Evolutionary conservation across 2,797 vertebrate genomes (phyloP).

Genomic region (Cygnus olor): DNA sequence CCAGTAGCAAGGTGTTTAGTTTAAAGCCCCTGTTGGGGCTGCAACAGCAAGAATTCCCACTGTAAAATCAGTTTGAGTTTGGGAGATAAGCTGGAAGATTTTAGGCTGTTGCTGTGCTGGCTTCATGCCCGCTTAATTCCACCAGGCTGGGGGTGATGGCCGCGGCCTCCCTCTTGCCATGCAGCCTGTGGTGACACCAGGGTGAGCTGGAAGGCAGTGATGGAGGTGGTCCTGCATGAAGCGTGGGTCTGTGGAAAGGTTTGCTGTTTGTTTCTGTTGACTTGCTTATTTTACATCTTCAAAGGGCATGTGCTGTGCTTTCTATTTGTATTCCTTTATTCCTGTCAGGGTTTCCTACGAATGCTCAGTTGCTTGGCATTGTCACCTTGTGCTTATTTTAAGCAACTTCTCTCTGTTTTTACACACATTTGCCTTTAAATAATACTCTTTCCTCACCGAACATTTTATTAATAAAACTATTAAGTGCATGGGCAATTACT

Average conservation of each 20-base stretch:
- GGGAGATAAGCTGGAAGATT: background rate
- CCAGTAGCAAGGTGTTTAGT: background rate
- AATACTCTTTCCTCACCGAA: background rate
- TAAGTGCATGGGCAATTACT: background rate
- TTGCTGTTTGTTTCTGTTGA: background rate
- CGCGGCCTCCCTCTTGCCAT: no score
- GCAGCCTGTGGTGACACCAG: background rate
- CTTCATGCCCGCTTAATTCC: background rate
- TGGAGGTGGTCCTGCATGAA: no score
- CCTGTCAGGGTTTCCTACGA: background rate
- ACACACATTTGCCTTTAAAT: background rate
- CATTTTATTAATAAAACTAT: background rate
- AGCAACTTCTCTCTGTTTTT: background rate
- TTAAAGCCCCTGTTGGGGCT: fast-evolving
- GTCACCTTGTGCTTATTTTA: background rate
- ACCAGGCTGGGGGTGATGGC: background rate
- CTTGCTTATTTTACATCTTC: background rate
- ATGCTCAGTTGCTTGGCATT: background rate
- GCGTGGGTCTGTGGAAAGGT: background rate
- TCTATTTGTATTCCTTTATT: background rate
- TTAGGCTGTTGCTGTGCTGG: background rate
- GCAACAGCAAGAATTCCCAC: background rate
- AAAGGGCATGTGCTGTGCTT: background rate
- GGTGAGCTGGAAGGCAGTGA: background rate
- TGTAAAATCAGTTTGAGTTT: background rate